Base-by-base conservation (phyloP, 2,113 vertebrate species). In the Hemibagrus wyckioides region DNA sequence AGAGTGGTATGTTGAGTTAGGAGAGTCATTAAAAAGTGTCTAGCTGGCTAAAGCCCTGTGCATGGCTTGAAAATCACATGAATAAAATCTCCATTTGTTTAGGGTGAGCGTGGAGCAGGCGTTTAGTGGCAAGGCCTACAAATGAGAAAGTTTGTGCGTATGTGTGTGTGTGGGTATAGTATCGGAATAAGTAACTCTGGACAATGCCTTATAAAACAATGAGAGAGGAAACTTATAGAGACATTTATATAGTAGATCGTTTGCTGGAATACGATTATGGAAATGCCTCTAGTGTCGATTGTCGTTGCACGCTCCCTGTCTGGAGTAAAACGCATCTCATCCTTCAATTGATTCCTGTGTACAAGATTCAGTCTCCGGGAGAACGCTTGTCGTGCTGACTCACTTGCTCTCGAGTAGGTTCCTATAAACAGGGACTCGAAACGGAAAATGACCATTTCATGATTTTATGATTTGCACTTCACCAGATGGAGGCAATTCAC, bases 11-110 rank as follows among this genome's bases (percentile, higher is more conserved):
- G 61, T 84, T 61, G 90, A 90, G 92, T 92, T 92, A 86, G 85
- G 84, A 89, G 90, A 93, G 92, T 93, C 93, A 93, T 94, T 94
- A 93, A 94, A 95, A 95, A 94, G 90, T 93, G 94, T 93, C 92
- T 88, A 93, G 93, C 90, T 94, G 89, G 93, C 94, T 93, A 87
- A 95, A 94, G 90, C 75, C 75, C 65, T 86, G 90, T 28, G 80
- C 90, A 88, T 56, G 85, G 89, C 89, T 90, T 91, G 90, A 92
- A 94, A 94, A 93, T 92, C 90, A 91, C 89, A 65, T 94, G 94
- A 94, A 94, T 94, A 93, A 94, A 95, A 95, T 95, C 92, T 94
- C 92, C 93, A 95, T 94, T 71, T 63, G 15, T 93, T 95, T 92
- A 91, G 84, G 0, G 44, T 25, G 87, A 87, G 90, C 90, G 89